Percentiles rank a stretch among this genome's conserved stretches.
phyloP scores from a whole-genome alignment of 2,888 invertebrate species.

The Formica aserva region DNA sequence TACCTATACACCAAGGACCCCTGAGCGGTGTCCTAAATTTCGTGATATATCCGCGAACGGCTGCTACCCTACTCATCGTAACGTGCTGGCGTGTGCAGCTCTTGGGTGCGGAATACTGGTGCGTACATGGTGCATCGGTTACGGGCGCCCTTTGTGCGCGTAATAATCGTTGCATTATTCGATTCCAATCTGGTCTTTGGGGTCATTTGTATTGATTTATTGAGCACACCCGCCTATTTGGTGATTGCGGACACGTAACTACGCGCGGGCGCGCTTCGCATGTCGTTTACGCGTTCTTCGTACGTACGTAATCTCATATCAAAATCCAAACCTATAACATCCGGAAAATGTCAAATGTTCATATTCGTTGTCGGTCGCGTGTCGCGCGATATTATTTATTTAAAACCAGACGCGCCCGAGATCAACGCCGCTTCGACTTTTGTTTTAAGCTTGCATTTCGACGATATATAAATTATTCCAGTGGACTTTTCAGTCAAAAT shows the following conservation, averaged over 20 bases:
- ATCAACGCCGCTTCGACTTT: background rate
- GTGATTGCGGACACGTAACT: constrained; percentile 27
- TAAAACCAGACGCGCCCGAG: background rate
- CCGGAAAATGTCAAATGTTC: constrained; percentile 40
- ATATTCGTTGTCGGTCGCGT: background rate
- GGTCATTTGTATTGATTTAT: constrained; percentile 62
- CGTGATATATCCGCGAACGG: constrained; percentile 29
- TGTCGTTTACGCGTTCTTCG: constrained; percentile 1
- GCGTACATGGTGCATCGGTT: constrained; percentile 18
- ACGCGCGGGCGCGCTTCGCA: background rate
- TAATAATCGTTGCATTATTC: constrained; percentile 61
- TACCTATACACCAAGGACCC: constrained; percentile 13
- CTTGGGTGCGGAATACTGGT: background rate
- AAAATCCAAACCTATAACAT: constrained; percentile 14
- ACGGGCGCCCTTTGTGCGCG: constrained; percentile 50
- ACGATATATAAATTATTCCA: background rate
- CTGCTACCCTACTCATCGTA: background rate
- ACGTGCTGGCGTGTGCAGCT: background rate
- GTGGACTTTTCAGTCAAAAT: background rate
- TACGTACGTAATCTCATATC: background rate
- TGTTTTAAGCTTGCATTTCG: background rate
- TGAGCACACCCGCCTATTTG: constrained; percentile 41
- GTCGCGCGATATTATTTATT: constrained; percentile 30
- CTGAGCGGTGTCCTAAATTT: constrained; percentile 47
- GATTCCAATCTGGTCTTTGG: constrained; percentile 60